phyloP scores from a whole-genome alignment of 2,888 invertebrate species.

The Mycalesis mineus region DNA sequence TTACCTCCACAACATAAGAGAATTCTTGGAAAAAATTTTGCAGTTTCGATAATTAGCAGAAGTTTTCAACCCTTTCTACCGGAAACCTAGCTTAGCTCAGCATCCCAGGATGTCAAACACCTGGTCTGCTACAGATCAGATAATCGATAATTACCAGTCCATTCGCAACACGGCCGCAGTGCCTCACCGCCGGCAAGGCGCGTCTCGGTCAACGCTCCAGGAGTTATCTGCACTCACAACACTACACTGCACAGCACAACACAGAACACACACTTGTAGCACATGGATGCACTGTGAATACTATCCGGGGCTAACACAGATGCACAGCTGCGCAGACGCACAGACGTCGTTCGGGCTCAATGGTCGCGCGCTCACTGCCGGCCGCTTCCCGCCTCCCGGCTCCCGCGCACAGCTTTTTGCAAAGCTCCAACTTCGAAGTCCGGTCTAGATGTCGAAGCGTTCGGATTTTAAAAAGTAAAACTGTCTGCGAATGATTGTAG shows the following conservation, averaged over 20 bases:
- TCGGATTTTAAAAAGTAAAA: not conserved
- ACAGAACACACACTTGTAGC: not conserved
- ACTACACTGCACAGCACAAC: slow-evolving; percentile 19
- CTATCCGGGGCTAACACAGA: not conserved
- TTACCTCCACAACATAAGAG: too few relatives aligned
- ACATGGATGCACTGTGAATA: too few relatives aligned
- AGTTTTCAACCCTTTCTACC: not conserved
- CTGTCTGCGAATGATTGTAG: not conserved
- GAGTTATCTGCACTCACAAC: slow-evolving; percentile 41
- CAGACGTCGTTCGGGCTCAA: slow-evolving; percentile 2
- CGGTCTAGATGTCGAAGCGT: not conserved
- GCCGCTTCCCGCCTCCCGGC: not conserved
- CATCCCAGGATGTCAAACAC: not conserved
- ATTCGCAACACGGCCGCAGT: slow-evolving; percentile 39
- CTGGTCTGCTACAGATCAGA: slow-evolving; percentile 11
- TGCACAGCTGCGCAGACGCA: not conserved
- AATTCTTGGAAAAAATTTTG: too few relatives aligned
- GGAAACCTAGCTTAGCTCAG: not conserved
- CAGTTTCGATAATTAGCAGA: too few relatives aligned
- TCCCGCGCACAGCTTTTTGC: slow-evolving; percentile 2
- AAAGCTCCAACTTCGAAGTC: not conserved
- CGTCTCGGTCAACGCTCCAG: slow-evolving; percentile 55
- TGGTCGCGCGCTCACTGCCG: slow-evolving; percentile 2
- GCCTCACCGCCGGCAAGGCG: slow-evolving; percentile 37
- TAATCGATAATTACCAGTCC: slow-evolving; percentile 50